Evolutionary conservation across 1,140 invertebrate genomes (phyloP), one percentile per base, ranked within the genome.

Genomic region (Drosophila orena): DNA sequence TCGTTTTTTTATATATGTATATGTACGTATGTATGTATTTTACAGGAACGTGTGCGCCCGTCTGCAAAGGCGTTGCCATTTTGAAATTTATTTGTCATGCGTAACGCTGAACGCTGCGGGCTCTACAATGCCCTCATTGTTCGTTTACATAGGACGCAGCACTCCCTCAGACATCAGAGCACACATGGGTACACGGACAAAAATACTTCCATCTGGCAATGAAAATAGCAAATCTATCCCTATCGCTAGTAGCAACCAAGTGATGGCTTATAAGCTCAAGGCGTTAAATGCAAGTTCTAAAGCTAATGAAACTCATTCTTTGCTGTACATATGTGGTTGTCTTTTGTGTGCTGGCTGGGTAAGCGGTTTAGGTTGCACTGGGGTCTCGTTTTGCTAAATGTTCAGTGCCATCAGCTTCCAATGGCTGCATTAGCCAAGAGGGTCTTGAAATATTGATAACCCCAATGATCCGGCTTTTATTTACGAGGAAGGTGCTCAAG

Each of bases 311-410:
- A 24, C 7, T n/a, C 10, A 17, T 30, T 61, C 57, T 27, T 17
- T 8, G 2, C 10, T n/a, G 58, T 47, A 35, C 35, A 15, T 46
- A 46, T 40, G 30, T 47, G 77, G 68, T 54, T 70, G 75, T 34
- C 61, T 47, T 58, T 37, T 59, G 35, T 66, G n/a, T 24, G 35
- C 44, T 50, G 10, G 38, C 14, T 55, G 15, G 40, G 47, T 3
- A 79, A 88, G n/a, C 84, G 71, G 83, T 89, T 89, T 89, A 88
- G 73, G 72, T 79, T 79, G 65, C 83, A 89, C 83, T 69, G 52
- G 83, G 79, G 83, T 58, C 77, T 89, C 75, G 78, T 88, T 89
- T 83, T 47, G 50, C 78, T 72, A 88, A 88, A 83, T 83, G 79
- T 49, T 57, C 35, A 37, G 38, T 34, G 38, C 24, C 71, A 37